Evolutionary conservation across 1,140 invertebrate species (phyloP), one percentile per base, ranked within the genome.

Genomic region (Oncopeltus fasciatus): DNA sequence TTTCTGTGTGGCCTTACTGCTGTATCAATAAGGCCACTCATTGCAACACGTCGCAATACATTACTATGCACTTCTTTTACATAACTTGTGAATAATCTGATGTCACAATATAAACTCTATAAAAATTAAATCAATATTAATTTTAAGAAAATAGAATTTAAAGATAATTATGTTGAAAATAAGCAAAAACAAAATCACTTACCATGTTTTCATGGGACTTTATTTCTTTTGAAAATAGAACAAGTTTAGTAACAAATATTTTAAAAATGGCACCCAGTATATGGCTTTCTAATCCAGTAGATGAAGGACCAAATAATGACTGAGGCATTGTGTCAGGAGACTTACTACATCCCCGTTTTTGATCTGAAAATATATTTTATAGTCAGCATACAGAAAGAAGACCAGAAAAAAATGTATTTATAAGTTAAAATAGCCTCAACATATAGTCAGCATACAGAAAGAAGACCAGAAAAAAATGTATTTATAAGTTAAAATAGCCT

Each of bases 61-160:
- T 92, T 88, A 1, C 95, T 94, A 72, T 99, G 95, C n/a, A 87
- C 86, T 71, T 98, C 95, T 70, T 95, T 90, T 0, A 97, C 84
- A 69, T 96, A 98, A 14, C 83, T 87, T 70, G 99, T 84, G 56
- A 99, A 78, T 64, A 94, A 89, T 11, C 95, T 80, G 0, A 98
- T 82, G 75, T 98, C 95, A 72, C n/a, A n/a, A n/a, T n/a, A n/a
- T n/a, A 98, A 71, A 29, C 84, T 78, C 84, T 92, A 72, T 38
- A 76, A 73, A 64, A 56, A 67, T 62, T 64, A 49, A 27, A 28
- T 38, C 14, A 38, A 38, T 38, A 8, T 38, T 38, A 38, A 8
- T 14, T 38, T 38, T 38, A 38, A 14, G 5, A 38, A 38, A 38
- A 38, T 38, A 38, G 5, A 8, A 38, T 38, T 38, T 38, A 38